Evolutionary conservation across 1,140 invertebrate species (phyloP), one percentile per base, ranked within the genome.

Genomic region (Leptinotarsa undecemlineata): DNA sequence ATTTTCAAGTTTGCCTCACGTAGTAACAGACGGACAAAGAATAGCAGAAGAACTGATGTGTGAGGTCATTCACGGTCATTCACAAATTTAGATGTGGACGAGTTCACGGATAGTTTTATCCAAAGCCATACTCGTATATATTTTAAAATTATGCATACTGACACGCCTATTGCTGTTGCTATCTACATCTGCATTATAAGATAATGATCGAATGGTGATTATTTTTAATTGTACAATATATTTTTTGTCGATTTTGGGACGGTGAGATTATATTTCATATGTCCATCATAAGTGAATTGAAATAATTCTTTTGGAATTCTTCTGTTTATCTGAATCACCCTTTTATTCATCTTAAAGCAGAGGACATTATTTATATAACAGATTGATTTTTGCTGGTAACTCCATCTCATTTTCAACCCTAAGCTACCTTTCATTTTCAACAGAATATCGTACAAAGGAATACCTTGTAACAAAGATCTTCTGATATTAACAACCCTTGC

Each of bases 141-240:
- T 19, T 57, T 57, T 57, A 57, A 57, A 57, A 57, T 57, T 57
- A 57, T 57, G 51, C 51, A 57, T 57, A 57, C 15, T 57, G 51
- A 57, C 51, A 57, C 51, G 51, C 51, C 51, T 57, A 57, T 57
- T 57, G 51, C 0, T 57, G 51, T 57, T 57, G 51, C 17, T 57
- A 57, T 57, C 51, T 57, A 57, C 51, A 57, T 57, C 51, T 57
- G 51, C 51, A 57, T 19, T 57, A 19, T 57, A 19, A 57, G 51
- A 57, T 57, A 57, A 19, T 17, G 51, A 57, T 57, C 51, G 51
- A 57, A 57, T 57, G 51, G 51, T 57, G 51, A 57, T 57, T 57
- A 57, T 57, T 57, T 57, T 57, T 57, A 57, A 57, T 57, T 57
- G 51, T 57, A 4, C 51, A 14, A 57, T 57, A 17, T 15, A 19